Evolutionary conservation across 2,888 invertebrate genomes (phyloP).

Genomic region (Melipona beecheii): DNA sequence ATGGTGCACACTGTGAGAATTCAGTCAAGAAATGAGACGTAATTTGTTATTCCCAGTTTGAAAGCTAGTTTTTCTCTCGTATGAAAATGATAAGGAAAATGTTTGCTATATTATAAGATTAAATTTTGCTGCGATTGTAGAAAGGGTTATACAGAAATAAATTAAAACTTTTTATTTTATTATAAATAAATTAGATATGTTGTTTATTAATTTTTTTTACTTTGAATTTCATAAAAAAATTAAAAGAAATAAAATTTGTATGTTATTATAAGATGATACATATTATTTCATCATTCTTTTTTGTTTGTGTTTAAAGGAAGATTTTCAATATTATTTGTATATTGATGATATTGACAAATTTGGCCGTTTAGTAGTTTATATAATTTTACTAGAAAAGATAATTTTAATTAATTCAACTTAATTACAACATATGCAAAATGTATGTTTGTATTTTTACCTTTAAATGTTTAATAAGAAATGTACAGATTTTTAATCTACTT

Average conservation of each 20-base stretch:
- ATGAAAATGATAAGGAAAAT: conserved; percentile 47
- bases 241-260: conserved; percentile 22
- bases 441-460: conserved; percentile 38
- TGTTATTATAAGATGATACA: conserved; percentile 30
- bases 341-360: conserved; percentile 35
- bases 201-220: conserved; percentile 56
- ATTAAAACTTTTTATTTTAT: conserved; percentile 44
- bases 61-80: conserved; percentile 56
- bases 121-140: conserved; percentile 44
- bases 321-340: conserved; percentile 36
- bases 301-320: conserved; percentile 6
- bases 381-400: conserved; percentile 28
- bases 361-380: conserved; percentile 23
- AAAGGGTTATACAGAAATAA: conserved; percentile 26
- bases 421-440: conserved; percentile 36
- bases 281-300: conserved; percentile 29
- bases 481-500: conserved; percentile 32
- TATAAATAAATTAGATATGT: conserved; percentile 46
- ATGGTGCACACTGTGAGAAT: conserved; percentile 65
- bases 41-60: conserved; percentile 63
- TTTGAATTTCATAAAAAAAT: conserved; percentile 18
- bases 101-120: conserved; percentile 41
- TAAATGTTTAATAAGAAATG: conserved; percentile 20
- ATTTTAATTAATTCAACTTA: conserved; percentile 28
- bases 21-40: conserved; percentile 52